phyloP scores from a whole-genome alignment of 2,113 vertebrate species.

The Mustelus asterias region DNA sequence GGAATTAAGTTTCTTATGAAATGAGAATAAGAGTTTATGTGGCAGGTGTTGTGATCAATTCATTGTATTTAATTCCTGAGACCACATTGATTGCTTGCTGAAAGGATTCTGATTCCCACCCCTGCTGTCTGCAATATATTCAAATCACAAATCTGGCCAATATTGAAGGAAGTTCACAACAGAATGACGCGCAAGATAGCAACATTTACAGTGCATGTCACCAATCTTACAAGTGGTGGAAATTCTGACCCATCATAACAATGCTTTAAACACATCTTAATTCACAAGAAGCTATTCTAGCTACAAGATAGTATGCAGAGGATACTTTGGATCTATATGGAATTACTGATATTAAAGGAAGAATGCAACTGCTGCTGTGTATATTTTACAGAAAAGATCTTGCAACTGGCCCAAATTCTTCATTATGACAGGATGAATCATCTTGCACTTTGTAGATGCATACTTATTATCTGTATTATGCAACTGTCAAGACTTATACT shows the following conservation, averaged over 20 bases:
- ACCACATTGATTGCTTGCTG: not conserved
- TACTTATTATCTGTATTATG: conserved; percentile 39
- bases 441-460: conserved; percentile 43
- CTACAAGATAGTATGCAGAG: not conserved
- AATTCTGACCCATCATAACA: not conserved
- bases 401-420: not conserved
- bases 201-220: not conserved
- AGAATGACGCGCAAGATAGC: not conserved
- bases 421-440: conserved; percentile 40
- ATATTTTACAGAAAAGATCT: conserved; percentile 41
- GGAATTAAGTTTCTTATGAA: not conserved
- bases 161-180: not conserved
- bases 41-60: not conserved
- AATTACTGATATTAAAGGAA: not conserved
- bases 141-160: not conserved
- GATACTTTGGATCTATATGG: not conserved
- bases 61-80: not conserved
- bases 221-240: not conserved
- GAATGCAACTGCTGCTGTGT: conserved; percentile 26
- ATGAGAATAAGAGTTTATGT: not conserved
- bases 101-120: not conserved
- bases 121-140: not conserved
- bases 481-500: conserved; percentile 12
- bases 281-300: not conserved
- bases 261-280: not conserved